phyloP scores from a whole-genome alignment of 2,888 invertebrate species.

The Hirtodrosophila histrioides region DNA sequence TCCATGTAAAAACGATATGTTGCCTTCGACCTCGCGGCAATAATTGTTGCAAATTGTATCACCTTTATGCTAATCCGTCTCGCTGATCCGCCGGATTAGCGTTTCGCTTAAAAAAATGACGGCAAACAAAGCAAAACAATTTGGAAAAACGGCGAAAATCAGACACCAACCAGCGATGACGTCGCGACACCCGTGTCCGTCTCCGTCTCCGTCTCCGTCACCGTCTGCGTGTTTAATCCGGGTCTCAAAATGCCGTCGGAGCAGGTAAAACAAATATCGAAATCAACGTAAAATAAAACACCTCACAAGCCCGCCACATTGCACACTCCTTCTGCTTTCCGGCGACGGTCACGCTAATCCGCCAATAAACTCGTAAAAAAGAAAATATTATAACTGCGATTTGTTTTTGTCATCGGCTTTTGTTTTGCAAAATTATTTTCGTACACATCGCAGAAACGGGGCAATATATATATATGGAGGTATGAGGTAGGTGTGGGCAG shows the following conservation, averaged over 20 bases:
- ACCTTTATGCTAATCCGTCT: conserved; percentile 71
- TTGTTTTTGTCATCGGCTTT: conserved; percentile 50
- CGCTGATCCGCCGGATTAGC: conserved; percentile 72
- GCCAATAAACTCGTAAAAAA: conserved; percentile 70
- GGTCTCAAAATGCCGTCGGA: conserved; percentile 34
- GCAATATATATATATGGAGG: conserved; percentile 30
- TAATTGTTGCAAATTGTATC: conserved; percentile 70
- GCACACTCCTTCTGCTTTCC: conserved; percentile 72
- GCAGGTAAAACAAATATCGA: conserved; percentile 50
- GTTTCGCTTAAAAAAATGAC: conserved; percentile 68
- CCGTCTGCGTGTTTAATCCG: conserved; percentile 60
- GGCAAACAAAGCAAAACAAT: conserved; percentile 55
- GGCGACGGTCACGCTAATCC: conserved; percentile 65
- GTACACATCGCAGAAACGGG: conserved; percentile 60
- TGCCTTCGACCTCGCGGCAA: conserved; percentile 58
- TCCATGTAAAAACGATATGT: conserved; percentile 64
- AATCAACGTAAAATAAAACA: conserved; percentile 15
- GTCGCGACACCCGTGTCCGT: conserved; percentile 19
- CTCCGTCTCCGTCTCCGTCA: conserved; percentile 7
- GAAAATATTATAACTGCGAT: conserved; percentile 38
- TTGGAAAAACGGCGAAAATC: conserved; percentile 65
- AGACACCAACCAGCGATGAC: conserved; percentile 38
- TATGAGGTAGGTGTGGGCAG: conserved; percentile 27
- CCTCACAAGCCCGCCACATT: conserved; percentile 42
- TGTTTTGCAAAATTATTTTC: conserved; percentile 65